These are phyloP conservation scores for Luehdorfia chinensis DNA, from an alignment of 1,140 invertebrate genomes.

Conservation along the genomic window DNA sequence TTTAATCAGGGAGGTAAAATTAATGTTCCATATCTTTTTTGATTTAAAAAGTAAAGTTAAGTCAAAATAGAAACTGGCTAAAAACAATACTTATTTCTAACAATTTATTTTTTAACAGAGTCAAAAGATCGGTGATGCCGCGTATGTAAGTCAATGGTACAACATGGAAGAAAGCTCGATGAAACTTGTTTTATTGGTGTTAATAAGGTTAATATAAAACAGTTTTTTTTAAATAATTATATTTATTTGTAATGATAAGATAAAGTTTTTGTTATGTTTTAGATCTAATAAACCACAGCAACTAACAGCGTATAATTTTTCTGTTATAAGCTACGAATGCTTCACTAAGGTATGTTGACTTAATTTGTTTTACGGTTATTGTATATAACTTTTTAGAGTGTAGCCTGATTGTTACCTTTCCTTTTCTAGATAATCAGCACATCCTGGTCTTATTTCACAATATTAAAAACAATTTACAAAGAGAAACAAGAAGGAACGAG, in stretches of 20 bases:
- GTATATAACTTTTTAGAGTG: no score
- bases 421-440: slow-evolving; percentile 42
- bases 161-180: slow-evolving; percentile 47
- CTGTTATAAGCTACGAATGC: slow-evolving; percentile 53
- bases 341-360: slow-evolving; percentile 48
- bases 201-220: slow-evolving; percentile 42
- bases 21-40: not conserved
- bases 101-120: slow-evolving; percentile 39
- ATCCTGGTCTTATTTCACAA: slow-evolving; percentile 47
- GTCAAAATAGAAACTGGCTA: not conserved
- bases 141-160: slow-evolving; percentile 51
- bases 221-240: not conserved
- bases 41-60: not conserved
- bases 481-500: no score
- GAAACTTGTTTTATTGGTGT: slow-evolving; percentile 46
- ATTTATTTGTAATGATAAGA: not conserved
- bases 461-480: slow-evolving; percentile 35
- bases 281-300: slow-evolving; percentile 47
- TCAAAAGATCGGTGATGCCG: slow-evolving; percentile 39
- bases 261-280: slow-evolving; percentile 27
- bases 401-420: no score
- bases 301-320: slow-evolving; percentile 61
- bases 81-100: not conserved
- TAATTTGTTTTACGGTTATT: no score
- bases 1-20: slow-evolving; percentile 49